Percentiles rank a stretch among this genome's conserved stretches.
These are phyloP conservation scores for Eudemis profundana DNA, from an alignment of 2,888 invertebrate species.

Conservation along the genomic window DNA sequence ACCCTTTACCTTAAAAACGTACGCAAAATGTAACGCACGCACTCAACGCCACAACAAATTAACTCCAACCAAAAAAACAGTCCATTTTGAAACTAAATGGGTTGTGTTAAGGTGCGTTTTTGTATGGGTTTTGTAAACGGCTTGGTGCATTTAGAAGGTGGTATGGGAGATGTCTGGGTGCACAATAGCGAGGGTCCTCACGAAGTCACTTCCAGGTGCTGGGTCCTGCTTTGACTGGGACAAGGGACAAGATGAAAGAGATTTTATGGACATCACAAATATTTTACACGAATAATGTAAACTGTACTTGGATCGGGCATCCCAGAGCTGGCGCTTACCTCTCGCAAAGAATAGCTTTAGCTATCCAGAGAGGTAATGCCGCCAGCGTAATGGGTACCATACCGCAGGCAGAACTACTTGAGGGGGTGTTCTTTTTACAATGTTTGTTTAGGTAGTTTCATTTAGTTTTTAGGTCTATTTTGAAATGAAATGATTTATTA, in stretches of 20 bases:
- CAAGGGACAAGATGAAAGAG: slow-evolving; percentile 41
- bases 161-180: slow-evolving; percentile 26
- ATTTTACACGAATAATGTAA: too few relatives aligned
- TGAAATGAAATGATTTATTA: too few relatives aligned
- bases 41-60: background rate
- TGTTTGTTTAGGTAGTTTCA: too few relatives aligned
- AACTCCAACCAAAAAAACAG: background rate
- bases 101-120: background rate
- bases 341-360: too few relatives aligned
- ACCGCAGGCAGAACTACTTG: too few relatives aligned
- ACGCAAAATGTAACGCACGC: slow-evolving; percentile 34
- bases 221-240: slow-evolving; percentile 51
- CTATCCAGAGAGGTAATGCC: too few relatives aligned
- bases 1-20: slow-evolving; percentile 39
- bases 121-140: background rate
- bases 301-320: too few relatives aligned
- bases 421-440: too few relatives aligned
- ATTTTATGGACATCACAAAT: background rate
- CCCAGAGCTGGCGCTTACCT: too few relatives aligned
- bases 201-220: slow-evolving; percentile 52
- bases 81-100: background rate
- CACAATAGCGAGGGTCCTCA: slow-evolving; percentile 42
- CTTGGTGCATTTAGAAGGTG: slow-evolving; percentile 4
- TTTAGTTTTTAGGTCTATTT: too few relatives aligned
- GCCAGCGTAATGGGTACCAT: too few relatives aligned